Percentiles rank a stretch among this genome's conserved stretches.
phyloP scores from a whole-genome alignment of 2,797 vertebrate species.

The Lutra lutra region DNA sequence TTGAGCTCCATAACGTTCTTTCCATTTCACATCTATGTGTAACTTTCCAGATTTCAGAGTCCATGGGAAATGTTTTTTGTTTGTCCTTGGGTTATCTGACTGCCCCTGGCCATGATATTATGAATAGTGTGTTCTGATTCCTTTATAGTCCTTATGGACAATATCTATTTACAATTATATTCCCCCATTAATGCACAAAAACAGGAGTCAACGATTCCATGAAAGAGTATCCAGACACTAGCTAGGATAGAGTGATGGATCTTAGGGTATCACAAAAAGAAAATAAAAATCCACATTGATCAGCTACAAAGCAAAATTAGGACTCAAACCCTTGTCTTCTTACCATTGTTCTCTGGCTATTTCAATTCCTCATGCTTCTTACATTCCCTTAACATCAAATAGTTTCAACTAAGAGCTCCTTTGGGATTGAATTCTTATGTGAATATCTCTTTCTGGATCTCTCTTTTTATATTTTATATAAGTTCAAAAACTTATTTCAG shows the following conservation, averaged over 20 bases:
- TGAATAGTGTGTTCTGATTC: neutral
- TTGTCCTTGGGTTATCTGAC: neutral
- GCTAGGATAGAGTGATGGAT: neutral
- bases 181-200: neutral
- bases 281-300: neutral
- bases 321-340: neutral
- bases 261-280: neutral
- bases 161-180: neutral
- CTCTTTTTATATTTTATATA: neutral
- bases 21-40: neutral
- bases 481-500: neutral
- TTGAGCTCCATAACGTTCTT: neutral
- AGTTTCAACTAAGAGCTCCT: neutral
- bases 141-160: neutral
- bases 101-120: accelerated
- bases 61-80: accelerated
- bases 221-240: neutral
- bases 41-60: neutral
- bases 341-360: neutral
- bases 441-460: neutral
- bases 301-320: neutral
- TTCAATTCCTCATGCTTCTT: neutral
- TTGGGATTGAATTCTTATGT: neutral
- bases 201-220: neutral
- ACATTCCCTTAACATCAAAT: neutral